Evolutionary conservation across 2,797 vertebrate species (phyloP).

Genomic region (Malurus leucopterus): DNA sequence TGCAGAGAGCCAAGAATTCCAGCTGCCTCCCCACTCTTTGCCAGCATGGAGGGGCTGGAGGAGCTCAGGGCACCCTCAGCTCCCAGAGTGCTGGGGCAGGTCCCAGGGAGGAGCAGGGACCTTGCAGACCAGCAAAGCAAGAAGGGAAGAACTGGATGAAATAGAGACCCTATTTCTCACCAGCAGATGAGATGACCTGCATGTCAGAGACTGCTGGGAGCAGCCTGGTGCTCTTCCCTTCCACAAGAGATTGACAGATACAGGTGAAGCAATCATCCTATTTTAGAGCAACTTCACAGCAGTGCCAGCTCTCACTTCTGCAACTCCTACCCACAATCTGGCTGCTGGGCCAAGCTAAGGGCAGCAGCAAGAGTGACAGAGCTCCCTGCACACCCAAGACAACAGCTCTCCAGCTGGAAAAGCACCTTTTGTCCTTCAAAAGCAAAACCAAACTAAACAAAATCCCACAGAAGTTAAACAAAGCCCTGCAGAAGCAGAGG

Average conservation of each 20-base stretch:
- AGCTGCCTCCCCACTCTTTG: not conserved
- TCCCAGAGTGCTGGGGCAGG: not conserved
- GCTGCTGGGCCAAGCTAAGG: not conserved
- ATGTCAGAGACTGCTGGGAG: not conserved
- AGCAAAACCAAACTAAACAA: not conserved
- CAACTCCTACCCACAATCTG: slow-evolving; percentile 9
- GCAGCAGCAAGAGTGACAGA: not conserved
- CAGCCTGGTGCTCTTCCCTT: not conserved
- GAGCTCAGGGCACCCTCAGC: not conserved
- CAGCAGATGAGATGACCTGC: not conserved
- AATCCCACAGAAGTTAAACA: not conserved
- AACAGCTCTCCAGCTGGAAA: not conserved
- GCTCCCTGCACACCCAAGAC: not conserved
- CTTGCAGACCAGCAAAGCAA: not conserved
- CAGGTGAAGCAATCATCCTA: slow-evolving; percentile 1
- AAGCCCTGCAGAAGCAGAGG: not conserved
- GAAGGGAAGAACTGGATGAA: not conserved
- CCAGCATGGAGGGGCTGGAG: not conserved
- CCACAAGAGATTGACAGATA: not conserved
- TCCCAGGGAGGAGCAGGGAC: not conserved
- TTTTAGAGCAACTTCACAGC: not conserved
- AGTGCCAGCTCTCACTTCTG: not conserved
- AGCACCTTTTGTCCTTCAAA: not conserved
- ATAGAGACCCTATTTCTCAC: not conserved
- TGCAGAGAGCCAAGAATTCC: not conserved